These are phyloP conservation scores for Nezara viridula DNA, from an alignment of 2,888 invertebrate species.

Conservation along the genomic window DNA sequence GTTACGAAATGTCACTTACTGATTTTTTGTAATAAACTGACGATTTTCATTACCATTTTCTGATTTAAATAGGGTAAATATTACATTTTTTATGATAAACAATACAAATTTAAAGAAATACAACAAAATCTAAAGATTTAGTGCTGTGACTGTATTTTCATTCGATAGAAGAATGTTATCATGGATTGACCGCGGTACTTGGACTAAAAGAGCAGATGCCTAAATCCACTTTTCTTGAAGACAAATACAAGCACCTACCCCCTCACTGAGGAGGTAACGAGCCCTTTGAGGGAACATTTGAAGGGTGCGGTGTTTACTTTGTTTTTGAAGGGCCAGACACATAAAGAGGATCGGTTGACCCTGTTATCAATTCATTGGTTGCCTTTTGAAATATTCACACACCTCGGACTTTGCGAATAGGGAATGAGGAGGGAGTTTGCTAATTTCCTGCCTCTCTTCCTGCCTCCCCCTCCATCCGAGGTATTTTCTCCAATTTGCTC, in stretches of 20 bases:
- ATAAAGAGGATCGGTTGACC: slow-evolving; percentile 41
- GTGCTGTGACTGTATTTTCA: too few species aligned
- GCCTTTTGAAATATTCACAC: slow-evolving; percentile 45
- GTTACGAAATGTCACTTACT: too few species aligned
- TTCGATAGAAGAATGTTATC: too few species aligned
- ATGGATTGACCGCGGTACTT: not conserved
- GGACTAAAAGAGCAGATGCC: not conserved
- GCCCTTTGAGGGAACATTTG: slow-evolving; percentile 41
- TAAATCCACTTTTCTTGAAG: not conserved
- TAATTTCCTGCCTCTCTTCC: not conserved
- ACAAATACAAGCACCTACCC: not conserved
- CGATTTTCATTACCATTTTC: too few species aligned
- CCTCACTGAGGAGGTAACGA: not conserved
- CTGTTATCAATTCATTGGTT: slow-evolving; percentile 41
- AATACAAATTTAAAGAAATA: too few species aligned
- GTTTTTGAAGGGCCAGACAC: not conserved
- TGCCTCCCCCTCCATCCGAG: not conserved
- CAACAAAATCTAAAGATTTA: too few species aligned
- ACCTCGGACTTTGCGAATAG: slow-evolving; percentile 57
- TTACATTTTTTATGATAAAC: too few species aligned
- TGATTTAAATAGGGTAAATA: too few species aligned
- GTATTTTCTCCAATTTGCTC: slow-evolving; percentile 48
- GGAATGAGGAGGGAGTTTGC: slow-evolving; percentile 27
- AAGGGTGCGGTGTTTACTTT: slow-evolving; percentile 35
- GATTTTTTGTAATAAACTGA: too few species aligned